Evolutionary conservation across 2,888 invertebrate species (phyloP), one percentile per base, ranked within the genome.

Genomic region (Rotaria magnacalcarata): DNA sequence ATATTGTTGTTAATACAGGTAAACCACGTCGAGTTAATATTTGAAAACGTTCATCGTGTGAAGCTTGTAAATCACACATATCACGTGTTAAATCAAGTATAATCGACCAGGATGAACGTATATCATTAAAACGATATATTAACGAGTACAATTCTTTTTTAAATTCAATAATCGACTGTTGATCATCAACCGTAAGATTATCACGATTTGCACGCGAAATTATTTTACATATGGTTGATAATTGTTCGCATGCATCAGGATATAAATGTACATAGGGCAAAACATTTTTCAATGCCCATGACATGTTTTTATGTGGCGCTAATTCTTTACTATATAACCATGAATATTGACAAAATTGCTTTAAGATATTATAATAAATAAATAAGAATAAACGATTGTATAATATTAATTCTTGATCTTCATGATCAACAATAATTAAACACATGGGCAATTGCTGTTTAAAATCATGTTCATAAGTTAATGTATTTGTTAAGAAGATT

Each of bases 281-380:
- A 88, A 97, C 96, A 91, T 96, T 96, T 90, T 96, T 94, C 91
- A 96, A 96, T 50, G 96, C 96, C 96, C 96, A 97, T 90, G 96
- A 95, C 80, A 97, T 93, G 92, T 97, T 97, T 92, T 96, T 96
- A 92, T 97, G 96, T 88, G 94, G 94, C 0, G 96, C 95, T 86
- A 97, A 92, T 89, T 95, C 94, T 86, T 96, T 93, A 10, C 96
- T 95, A 91, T 97, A 96, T 47, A 94, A 92, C 84, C 94, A 93
- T 10, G 96, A 96, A 89, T 95, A 94, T 88, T 96, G 94, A 90
- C 96, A 96, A 47, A 86, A 80, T 14, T 85, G 84, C n/a, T 80
- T 50, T n/a, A 87, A 47, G 24, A 80, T 58, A 58, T 84, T 84
- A 60, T 85, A 87, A 56, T 84, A 87, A 52, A 85, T 85, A 50